phyloP scores from a whole-genome alignment of 2,888 invertebrate species.

The Sclerodermus sp. region DNA sequence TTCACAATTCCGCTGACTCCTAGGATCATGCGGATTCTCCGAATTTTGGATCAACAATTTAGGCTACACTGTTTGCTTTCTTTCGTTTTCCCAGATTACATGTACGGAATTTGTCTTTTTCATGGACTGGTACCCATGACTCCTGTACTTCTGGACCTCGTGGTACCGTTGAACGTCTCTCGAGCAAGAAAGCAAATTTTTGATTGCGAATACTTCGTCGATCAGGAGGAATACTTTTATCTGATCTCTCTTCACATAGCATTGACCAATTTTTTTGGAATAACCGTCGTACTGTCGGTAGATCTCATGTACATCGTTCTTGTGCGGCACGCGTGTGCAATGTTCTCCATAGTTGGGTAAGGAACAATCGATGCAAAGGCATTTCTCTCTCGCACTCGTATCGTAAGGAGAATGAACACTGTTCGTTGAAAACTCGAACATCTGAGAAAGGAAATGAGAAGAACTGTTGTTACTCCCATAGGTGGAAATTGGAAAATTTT shows the following conservation, averaged over 20 bases:
- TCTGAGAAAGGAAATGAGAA: no score
- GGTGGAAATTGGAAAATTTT: no score
- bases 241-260: background rate
- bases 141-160: background rate
- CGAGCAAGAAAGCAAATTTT: background rate
- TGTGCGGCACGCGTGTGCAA: background rate
- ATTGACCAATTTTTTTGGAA: background rate
- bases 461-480: no score
- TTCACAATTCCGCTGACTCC: no score
- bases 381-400: no score
- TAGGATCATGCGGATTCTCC: no score
- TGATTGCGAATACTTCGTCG: background rate
- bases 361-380: background rate
- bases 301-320: background rate
- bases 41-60: no score
- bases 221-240: conserved; percentile 2
- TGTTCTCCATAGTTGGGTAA: conserved; percentile 2
- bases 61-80: no score
- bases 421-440: no score
- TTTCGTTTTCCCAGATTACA: background rate
- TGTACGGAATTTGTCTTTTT: background rate
- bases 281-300: background rate
- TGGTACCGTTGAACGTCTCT: background rate
- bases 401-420: no score
- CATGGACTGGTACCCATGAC: background rate